These are phyloP conservation scores for Leptoclinus maculatus DNA, from an alignment of 2,797 vertebrate species.

Conservation along the genomic window DNA sequence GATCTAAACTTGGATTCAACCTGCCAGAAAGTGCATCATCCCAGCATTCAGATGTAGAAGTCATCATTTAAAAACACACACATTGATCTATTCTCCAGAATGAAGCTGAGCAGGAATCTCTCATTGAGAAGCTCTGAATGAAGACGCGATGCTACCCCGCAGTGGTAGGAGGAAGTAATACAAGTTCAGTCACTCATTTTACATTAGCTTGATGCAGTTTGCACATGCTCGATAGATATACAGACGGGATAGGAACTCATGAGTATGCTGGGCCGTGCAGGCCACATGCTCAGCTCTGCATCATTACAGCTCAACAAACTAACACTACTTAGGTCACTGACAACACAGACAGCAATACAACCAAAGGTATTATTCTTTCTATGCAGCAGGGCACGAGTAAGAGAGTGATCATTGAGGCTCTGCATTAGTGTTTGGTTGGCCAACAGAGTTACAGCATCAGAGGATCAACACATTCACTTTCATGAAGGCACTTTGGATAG, in stretches of 20 bases:
- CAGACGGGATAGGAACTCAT: not conserved
- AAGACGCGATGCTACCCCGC: conserved; percentile 54
- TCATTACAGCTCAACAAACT: not conserved
- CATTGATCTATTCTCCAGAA: not conserved
- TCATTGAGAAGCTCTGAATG: conserved; percentile 9
- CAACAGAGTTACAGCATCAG: not conserved
- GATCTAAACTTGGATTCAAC: conserved; percentile 5
- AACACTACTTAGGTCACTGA: not conserved
- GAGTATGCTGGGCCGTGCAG: not conserved
- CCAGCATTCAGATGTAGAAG: not conserved
- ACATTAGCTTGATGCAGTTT: conserved; percentile 29
- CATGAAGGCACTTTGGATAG: conserved; percentile 66
- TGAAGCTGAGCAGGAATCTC: not conserved
- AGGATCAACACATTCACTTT: conserved; percentile 13
- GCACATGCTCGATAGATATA: conserved; percentile 13
- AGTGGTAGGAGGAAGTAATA: conserved; percentile 56
- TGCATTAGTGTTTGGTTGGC: conserved; percentile 13
- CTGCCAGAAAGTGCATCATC: conserved; percentile 5
- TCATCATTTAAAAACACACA: conserved; percentile 6
- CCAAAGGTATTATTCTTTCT: not conserved
- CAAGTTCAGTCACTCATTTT: conserved; percentile 31
- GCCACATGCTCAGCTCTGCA: not conserved
- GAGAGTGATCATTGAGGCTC: conserved; percentile 5
- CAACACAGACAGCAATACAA: not conserved
- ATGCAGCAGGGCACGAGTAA: not conserved